Evolutionary conservation across 2,113 vertebrate species (phyloP), one percentile per base, ranked within the genome.

Genomic region (Numida meleagris): DNA sequence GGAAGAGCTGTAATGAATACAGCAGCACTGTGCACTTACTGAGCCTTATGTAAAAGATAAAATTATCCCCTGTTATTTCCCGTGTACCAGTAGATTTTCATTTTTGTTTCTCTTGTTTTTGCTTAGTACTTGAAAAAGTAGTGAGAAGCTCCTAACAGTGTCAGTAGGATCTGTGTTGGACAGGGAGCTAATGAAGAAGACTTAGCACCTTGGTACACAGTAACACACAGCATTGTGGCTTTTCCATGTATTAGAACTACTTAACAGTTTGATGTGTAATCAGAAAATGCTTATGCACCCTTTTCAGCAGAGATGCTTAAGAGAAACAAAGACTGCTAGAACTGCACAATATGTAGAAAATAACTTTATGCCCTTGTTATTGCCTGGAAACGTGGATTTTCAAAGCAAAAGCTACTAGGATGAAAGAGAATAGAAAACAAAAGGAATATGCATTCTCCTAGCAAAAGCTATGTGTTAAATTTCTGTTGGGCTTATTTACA

Each of bases 341-440:
- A 92, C 65, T 77, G 82, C 80, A 89, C 43, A 74, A 88, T 95
- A 90, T 90, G 88, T 77, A 90, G 80, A 96, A 95, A 96, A 88
- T 94, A 96, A 75, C 74, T 88, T 91, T 57, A 33, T 81, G 43
- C 58, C 61, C 85, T 93, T 94, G 90, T 93, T 93, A 90, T 82
- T 89, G 91, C 95, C 85, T 89, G 61, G 57, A 92, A 96, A 92
- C 81, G 63, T 48, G 61, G 43, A 82, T 82, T 93, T 95, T 96
- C 94, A 97, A 90, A 96, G 93, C 63, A 79, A 88, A 89, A 92
- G 27, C 78, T 85, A 34, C 75, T 23, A 92, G 57, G 82, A 93
- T 96, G 57, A 96, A 96, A 96, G 91, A 88, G 94, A 96, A 96
- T 94, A 90, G 74, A n/a, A 93, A 95, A 96, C 91, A 55, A 94